phyloP scores from a whole-genome alignment of 2,113 vertebrate species.

The Symphodus melops region DNA sequence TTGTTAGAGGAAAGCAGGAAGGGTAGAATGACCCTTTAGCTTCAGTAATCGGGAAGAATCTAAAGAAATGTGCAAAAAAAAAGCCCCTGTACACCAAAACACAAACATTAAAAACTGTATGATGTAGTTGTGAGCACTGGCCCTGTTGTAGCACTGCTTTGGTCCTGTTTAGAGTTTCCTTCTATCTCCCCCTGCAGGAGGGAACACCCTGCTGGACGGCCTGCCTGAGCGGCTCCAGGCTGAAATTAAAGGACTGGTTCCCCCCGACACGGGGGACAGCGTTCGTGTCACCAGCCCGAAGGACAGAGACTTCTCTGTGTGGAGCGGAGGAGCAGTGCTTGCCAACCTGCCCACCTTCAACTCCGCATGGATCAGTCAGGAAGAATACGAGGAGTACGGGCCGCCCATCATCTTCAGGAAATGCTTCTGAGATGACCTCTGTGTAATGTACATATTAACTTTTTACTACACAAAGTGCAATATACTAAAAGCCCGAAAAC shows the following conservation, averaged over 20 bases:
- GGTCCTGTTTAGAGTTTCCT: neutral
- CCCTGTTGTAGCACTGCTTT: neutral
- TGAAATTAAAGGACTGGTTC: constrained; percentile 70
- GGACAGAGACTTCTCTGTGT: constrained; percentile 80
- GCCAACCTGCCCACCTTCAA: constrained; percentile 65
- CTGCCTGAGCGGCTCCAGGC: constrained; percentile 77
- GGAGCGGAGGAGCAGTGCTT: constrained; percentile 80
- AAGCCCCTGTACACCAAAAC: too few species aligned
- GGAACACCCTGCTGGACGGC: constrained; percentile 80
- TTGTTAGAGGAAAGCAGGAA: too few species aligned
- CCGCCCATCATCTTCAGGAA: constrained; percentile 82
- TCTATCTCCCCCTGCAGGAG: constrained; percentile 64
- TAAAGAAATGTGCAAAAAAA: too few species aligned
- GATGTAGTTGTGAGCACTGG: too few species aligned
- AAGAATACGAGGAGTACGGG: constrained; percentile 80
- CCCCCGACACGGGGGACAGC: constrained; percentile 27
- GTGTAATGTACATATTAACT: neutral
- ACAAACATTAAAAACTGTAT: too few species aligned
- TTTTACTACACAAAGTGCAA: constrained; percentile 33
- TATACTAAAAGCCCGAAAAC: neutral
- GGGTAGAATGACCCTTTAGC: too few species aligned
- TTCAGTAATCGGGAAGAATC: too few species aligned
- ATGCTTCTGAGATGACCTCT: constrained; percentile 76
- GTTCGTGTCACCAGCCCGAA: constrained; percentile 72
- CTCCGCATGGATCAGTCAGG: constrained; percentile 78